Base-by-base conservation (phyloP, 2,888 invertebrate species). In the Mythimna lalbum region DNA sequence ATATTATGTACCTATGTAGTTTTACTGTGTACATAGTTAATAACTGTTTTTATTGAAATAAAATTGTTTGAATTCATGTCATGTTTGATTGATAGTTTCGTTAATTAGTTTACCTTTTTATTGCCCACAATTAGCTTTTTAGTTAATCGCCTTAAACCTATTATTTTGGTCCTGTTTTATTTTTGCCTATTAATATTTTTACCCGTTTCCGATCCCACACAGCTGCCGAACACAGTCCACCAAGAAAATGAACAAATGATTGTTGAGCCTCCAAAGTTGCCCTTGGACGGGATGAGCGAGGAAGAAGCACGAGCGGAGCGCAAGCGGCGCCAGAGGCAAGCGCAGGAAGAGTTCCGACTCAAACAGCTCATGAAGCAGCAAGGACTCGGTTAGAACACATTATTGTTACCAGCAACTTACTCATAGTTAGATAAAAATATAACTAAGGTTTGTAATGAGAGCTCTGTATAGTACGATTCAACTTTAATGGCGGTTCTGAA, bases 281-380 rank as follows among this genome's bases (percentile, higher is more conserved):
- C 82, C 21, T 86, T 87, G 39, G 85, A 80, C 7, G 82, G 65
- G 27, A 78, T 85, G 75, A 85, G 68, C 56, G 94, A 94, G 27
- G 94, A 94, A 72, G 95, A 94, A 73, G 92, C 92, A 59, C 87
- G 96, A 1, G 95, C 94, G 12, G 96, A 96, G 85, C 87, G 96
- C 52, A 93, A 92, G 86, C 88, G 96, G 17, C 87, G 96, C 2
- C 96, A 96, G 89, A 82, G 91, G 39, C 91, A 86, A 19, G 95
- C 95, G 0, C 95, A 96, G 71, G 96, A 96, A 85, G 95, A 96
- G 89, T 96, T 96, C 86, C 88, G 93, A 3, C 89, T 85, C 64
- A 93, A 93, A 77, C 95, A 94, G 74, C 79, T 93, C 23, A 76
- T 88, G 86, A 94, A 92, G 73, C 92, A 91, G 68, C 89, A 88